Conservation (phyloP, 2,888 invertebrate genomes). For the Drosophila multiciliata region DNA sequence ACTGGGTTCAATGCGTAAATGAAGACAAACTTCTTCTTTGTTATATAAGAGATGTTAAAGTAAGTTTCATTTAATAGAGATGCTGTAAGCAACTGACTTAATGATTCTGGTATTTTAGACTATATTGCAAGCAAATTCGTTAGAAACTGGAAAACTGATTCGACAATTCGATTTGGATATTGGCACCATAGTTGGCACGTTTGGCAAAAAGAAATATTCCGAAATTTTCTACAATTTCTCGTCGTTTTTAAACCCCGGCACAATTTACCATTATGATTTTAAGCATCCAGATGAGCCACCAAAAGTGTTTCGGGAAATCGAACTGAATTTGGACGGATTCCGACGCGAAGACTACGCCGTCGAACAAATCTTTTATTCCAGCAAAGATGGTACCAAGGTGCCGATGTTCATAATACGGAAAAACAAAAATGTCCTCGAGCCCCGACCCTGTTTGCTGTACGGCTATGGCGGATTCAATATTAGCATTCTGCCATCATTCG, state of each 20-base stretch:
- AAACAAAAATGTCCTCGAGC: slow-evolving; percentile 86
- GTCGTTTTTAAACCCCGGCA: slow-evolving; percentile 95
- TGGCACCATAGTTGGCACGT: slow-evolving; percentile 93
- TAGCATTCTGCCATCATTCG: slow-evolving; percentile 95
- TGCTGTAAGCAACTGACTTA: background rate
- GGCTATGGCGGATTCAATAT: slow-evolving; percentile 99
- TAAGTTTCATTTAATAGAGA: slow-evolving; percentile 82
- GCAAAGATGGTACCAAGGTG: slow-evolving; percentile 96
- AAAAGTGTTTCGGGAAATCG: slow-evolving; percentile 92
- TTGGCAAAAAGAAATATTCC: slow-evolving; percentile 92
- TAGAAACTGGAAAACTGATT: slow-evolving; percentile 90
- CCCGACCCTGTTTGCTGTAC: slow-evolving; percentile 92
- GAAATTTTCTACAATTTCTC: slow-evolving; percentile 98
- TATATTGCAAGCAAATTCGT: slow-evolving; percentile 91
- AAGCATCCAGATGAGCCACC: slow-evolving; percentile 88
- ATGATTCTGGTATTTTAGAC: slow-evolving; percentile 87
- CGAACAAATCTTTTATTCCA: slow-evolving; percentile 95
- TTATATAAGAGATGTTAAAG: slow-evolving; percentile 98
- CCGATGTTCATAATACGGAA: slow-evolving; percentile 97
- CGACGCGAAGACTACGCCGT: slow-evolving; percentile 92
- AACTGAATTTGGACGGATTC: slow-evolving; percentile 91
- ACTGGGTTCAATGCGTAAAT: slow-evolving; percentile 94
- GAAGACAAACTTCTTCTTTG: slow-evolving; percentile 93
- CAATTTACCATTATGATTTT: slow-evolving; percentile 94
- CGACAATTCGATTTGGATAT: slow-evolving; percentile 92